A percentile compares a stretch with the other conserved stretches of the same genome.
These are phyloP conservation scores for Pteruthius melanotis DNA, from an alignment of 2,113 vertebrate genomes.

Conservation along the genomic window DNA sequence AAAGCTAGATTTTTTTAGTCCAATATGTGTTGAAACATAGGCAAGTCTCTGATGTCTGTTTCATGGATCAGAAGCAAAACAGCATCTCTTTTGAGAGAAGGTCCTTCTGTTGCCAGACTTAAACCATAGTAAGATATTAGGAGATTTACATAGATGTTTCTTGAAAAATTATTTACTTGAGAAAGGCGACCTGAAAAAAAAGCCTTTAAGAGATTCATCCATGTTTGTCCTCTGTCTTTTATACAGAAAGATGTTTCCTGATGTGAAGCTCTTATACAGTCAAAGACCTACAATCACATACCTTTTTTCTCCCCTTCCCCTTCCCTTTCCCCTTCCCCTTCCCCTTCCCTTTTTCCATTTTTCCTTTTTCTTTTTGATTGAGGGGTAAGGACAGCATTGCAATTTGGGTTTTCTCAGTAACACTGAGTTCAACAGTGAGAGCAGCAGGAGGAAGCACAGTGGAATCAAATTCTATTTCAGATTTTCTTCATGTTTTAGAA, in stretches of 20 bases:
- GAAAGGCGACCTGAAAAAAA: neutral
- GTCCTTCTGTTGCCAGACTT: neutral
- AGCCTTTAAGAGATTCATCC: neutral
- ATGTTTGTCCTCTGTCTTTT: neutral
- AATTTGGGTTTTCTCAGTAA: neutral
- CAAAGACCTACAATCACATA: neutral
- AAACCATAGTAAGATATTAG: neutral
- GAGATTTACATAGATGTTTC: neutral
- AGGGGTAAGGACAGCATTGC: neutral
- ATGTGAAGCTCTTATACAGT: neutral
- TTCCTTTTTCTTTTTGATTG: neutral
- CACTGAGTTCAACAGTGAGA: neutral
- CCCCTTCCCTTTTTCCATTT: too few species aligned
- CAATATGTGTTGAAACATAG: neutral
- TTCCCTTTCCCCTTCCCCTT: fast-evolving
- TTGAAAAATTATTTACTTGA: neutral
- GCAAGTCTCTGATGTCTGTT: neutral
- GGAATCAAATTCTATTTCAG: slow-evolving; percentile 18
- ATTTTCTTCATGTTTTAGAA: slow-evolving; percentile 32
- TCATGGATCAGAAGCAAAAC: neutral
- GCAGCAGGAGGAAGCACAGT: neutral
- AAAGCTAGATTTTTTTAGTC: neutral
- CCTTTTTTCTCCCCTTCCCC: fast-evolving
- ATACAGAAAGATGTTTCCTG: neutral
- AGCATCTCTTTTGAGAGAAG: neutral